Conservation (phyloP, 1,140 invertebrate genomes). For the Brachionus asplanchnoidis region DNA sequence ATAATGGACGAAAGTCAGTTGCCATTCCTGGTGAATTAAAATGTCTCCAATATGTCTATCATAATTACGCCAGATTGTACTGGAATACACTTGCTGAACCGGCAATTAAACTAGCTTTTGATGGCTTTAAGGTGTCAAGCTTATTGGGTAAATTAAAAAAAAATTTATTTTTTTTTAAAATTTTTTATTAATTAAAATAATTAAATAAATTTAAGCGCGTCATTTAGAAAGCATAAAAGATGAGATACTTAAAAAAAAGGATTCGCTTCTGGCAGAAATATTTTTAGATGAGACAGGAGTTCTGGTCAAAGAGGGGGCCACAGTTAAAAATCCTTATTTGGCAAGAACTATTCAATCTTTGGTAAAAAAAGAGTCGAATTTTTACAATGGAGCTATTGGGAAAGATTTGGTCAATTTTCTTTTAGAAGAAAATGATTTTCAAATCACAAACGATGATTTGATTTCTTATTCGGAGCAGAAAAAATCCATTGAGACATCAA, state of each 20-base stretch:
- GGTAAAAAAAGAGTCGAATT: background rate
- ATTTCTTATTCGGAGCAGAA: background rate
- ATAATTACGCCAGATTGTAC: conserved; percentile 32
- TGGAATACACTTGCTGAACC: conserved; percentile 29
- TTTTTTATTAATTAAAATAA: background rate
- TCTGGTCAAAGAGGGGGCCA: conserved; percentile 42
- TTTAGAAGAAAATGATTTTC: background rate
- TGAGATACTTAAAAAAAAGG: background rate
- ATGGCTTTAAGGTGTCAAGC: conserved; percentile 1
- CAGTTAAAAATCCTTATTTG: conserved; percentile 41
- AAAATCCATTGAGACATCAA: background rate
- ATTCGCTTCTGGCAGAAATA: background rate
- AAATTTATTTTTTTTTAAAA: background rate
- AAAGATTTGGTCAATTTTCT: background rate
- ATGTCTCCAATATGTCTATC: conserved; percentile 16
- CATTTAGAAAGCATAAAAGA: background rate
- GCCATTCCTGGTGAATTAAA: conserved; percentile 39
- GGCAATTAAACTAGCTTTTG: background rate
- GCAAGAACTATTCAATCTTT: conserved; percentile 38
- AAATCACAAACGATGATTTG: background rate
- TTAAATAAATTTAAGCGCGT: background rate
- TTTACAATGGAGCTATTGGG: conserved; percentile 3
- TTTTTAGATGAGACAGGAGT: conserved; percentile 41
- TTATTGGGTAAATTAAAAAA: background rate
- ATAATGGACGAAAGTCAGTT: background rate